phyloP scores from a whole-genome alignment of 2,888 invertebrate genomes.

The Drosophila kanekoi region DNA sequence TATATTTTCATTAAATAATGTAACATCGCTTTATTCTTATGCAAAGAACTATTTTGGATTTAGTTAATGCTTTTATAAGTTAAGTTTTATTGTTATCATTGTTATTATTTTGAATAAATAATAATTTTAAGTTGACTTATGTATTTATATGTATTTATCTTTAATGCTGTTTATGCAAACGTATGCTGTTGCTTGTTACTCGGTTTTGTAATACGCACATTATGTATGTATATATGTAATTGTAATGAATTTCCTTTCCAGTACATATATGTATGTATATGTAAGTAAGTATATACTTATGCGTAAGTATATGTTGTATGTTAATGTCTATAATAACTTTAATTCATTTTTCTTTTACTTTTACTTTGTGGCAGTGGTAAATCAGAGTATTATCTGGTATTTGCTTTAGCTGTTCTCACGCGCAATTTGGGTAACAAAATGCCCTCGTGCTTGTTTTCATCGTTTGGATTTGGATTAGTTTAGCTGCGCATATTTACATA shows the following conservation, averaged over 20 bases:
- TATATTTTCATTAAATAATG: slow-evolving; percentile 85
- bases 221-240: slow-evolving; percentile 50
- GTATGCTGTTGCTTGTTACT: slow-evolving; percentile 46
- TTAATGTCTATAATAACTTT: slow-evolving; percentile 64
- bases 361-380: slow-evolving; percentile 82
- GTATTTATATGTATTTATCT: slow-evolving; percentile 62
- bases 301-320: slow-evolving; percentile 36
- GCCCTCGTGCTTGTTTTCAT: slow-evolving; percentile 11
- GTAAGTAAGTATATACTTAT: slow-evolving; percentile 33
- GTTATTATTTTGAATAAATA: slow-evolving; percentile 75
- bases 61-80: slow-evolving; percentile 71
- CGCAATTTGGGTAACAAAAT: slow-evolving; percentile 8
- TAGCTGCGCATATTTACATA: slow-evolving; percentile 42
- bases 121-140: slow-evolving; percentile 73
- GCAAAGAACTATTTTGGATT: slow-evolving; percentile 85
- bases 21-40: slow-evolving; percentile 85
- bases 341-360: slow-evolving; percentile 42
- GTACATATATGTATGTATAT: slow-evolving; percentile 47
- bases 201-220: slow-evolving; percentile 36
- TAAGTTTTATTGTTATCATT: slow-evolving; percentile 73
- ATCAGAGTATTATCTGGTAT: slow-evolving; percentile 76
- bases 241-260: slow-evolving; percentile 44
- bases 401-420: slow-evolving; percentile 37
- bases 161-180: slow-evolving; percentile 57
- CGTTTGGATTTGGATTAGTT: slow-evolving; percentile 18